Evolutionary conservation across 2,797 vertebrate genomes (phyloP).

Genomic region (Pseudocheirus occidentalis): DNA sequence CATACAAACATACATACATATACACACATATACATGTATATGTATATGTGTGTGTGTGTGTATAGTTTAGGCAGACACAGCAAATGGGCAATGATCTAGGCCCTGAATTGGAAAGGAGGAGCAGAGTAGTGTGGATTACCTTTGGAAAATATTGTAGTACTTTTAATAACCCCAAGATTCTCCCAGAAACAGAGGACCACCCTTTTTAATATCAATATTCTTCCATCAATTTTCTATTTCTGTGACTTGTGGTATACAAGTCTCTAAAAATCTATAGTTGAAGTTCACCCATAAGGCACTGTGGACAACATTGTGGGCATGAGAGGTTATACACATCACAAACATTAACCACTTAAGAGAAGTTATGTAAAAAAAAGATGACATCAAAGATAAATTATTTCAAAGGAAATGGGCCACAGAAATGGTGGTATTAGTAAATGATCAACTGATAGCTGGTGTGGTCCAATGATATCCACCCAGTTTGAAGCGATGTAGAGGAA

Average conservation of each 20-base stretch:
- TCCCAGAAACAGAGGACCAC: neutral
- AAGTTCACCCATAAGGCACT: neutral
- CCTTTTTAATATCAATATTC: neutral
- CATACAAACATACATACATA: too few species aligned
- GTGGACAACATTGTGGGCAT: neutral
- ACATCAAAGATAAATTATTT: neutral
- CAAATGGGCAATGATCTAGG: neutral
- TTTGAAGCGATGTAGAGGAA: neutral
- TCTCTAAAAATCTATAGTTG: neutral
- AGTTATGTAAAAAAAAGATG: neutral
- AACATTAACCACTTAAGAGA: neutral
- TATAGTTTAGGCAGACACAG: neutral
- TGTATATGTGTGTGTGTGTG: too few species aligned
- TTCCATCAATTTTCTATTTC: neutral
- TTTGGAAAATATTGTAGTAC: neutral
- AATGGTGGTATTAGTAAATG: neutral
- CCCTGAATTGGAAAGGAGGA: neutral
- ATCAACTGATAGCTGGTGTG: neutral
- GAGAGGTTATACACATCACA: neutral
- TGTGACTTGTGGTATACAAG: neutral
- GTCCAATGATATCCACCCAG: neutral
- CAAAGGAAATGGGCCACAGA: neutral
- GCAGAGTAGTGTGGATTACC: neutral
- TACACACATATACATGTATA: too few species aligned
- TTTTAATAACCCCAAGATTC: neutral